Conservation (phyloP, 1,140 invertebrate species). For the Eriocheir sinensis region DNA sequence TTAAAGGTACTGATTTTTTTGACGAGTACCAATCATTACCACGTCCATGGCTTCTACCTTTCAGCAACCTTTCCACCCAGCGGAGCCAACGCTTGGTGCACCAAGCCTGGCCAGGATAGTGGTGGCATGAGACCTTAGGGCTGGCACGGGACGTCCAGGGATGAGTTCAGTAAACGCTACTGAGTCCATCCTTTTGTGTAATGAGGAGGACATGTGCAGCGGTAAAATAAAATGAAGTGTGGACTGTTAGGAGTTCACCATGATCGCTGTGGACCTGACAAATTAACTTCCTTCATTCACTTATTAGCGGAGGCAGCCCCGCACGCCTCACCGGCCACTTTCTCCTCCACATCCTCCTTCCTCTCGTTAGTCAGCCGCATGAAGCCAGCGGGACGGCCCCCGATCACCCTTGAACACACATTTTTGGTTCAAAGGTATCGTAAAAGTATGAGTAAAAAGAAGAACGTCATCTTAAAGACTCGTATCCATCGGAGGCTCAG, state of each 20-base stretch:
- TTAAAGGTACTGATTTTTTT: too few relatives aligned
- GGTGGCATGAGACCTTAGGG: too few relatives aligned
- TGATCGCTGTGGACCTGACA: neutral
- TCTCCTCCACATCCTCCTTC: conserved; percentile 10
- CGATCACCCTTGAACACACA: neutral
- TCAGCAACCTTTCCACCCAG: too few relatives aligned
- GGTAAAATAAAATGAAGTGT: neutral
- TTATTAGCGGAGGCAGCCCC: neutral
- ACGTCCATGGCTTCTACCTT: too few relatives aligned
- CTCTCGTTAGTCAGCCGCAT: neutral
- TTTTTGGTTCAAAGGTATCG: neutral
- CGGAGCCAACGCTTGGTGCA: too few relatives aligned
- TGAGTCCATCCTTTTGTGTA: too few relatives aligned
- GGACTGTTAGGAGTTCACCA: neutral
- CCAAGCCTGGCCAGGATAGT: too few relatives aligned
- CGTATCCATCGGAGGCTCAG: neutral
- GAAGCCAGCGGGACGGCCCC: neutral
- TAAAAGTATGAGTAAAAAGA: neutral
- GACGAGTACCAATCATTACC: too few relatives aligned
- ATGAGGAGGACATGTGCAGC: neutral
- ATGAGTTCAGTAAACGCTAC: too few relatives aligned
- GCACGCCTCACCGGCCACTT: neutral
- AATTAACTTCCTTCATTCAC: conserved; percentile 16
- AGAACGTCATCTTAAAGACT: neutral
- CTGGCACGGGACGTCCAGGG: too few relatives aligned